phyloP scores from a whole-genome alignment of 1,140 invertebrate genomes.

The Drosophila setifemur region DNA sequence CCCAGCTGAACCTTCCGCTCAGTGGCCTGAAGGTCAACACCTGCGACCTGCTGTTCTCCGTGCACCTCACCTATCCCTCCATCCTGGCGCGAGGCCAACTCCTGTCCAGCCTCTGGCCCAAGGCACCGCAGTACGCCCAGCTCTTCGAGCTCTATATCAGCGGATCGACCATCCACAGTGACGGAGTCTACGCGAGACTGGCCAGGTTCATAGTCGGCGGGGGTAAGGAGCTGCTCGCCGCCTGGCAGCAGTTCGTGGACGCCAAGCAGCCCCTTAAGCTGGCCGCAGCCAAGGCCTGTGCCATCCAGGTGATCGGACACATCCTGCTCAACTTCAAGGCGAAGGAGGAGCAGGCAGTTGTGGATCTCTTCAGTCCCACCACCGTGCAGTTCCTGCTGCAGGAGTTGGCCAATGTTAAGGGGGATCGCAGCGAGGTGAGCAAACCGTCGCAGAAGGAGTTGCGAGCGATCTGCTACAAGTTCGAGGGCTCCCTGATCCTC shows the following conservation, averaged over 20 bases:
- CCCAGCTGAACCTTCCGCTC: slow-evolving; percentile 21
- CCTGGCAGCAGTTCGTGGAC: slow-evolving; percentile 24
- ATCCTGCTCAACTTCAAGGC: slow-evolving; percentile 7
- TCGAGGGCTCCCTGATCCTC: slow-evolving; percentile 28
- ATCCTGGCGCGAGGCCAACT: slow-evolving; percentile 19
- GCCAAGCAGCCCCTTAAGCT: slow-evolving; percentile 26
- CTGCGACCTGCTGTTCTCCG: slow-evolving; percentile 38
- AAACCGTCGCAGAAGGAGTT: slow-evolving; percentile 19
- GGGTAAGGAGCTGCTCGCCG: background rate
- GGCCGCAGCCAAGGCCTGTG: slow-evolving; percentile 11
- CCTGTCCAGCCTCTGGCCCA: slow-evolving; percentile 28
- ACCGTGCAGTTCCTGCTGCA: slow-evolving; percentile 13
- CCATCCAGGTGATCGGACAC: slow-evolving; percentile 10
- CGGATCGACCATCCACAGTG: slow-evolving; percentile 15
- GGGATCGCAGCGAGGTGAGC: background rate
- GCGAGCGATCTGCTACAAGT: slow-evolving; percentile 12
- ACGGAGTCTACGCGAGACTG: slow-evolving; percentile 16
- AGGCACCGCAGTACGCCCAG: slow-evolving; percentile 10
- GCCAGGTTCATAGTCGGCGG: slow-evolving; percentile 21
- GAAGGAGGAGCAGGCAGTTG: background rate
- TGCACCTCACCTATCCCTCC: slow-evolving; percentile 25
- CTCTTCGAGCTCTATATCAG: slow-evolving; percentile 46
- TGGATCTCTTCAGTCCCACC: slow-evolving; percentile 9
- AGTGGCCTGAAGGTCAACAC: slow-evolving; percentile 16
- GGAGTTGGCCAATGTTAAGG: slow-evolving; percentile 18